phyloP scores from a whole-genome alignment of 2,113 vertebrate species.

The Oxyura jamaicensis region DNA sequence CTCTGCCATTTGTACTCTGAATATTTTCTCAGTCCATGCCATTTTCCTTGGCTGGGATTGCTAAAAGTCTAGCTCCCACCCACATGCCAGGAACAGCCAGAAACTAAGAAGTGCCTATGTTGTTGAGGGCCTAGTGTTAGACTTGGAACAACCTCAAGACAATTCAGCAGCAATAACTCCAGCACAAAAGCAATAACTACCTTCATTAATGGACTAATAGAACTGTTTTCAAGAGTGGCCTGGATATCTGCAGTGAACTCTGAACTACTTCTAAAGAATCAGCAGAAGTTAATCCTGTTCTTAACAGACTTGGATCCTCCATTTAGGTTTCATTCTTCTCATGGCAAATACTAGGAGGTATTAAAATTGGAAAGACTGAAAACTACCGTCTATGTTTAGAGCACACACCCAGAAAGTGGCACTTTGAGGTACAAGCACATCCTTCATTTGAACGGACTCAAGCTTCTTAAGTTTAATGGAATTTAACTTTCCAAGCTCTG shows the following conservation, averaged over 20 bases:
- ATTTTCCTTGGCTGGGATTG: not conserved
- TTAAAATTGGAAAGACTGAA: not conserved
- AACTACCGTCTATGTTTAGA: not conserved
- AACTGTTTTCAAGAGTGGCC: not conserved
- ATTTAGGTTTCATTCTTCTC: not conserved
- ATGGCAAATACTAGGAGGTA: not conserved
- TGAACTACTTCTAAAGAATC: not conserved
- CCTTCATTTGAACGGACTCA: not conserved
- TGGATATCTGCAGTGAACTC: not conserved
- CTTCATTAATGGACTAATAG: not conserved
- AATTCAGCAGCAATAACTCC: not conserved
- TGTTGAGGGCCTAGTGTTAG: not conserved
- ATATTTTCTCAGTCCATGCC: not conserved
- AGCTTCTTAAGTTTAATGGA: not conserved
- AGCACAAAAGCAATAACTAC: not conserved
- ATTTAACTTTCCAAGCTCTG: not conserved
- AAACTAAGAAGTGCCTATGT: not conserved
- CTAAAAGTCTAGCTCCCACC: not conserved
- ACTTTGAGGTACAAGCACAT: not conserved
- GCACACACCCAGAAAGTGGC: not conserved
- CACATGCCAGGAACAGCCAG: not conserved
- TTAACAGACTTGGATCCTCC: not conserved
- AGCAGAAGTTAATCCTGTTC: not conserved
- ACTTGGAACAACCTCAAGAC: not conserved
- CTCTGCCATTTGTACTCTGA: not conserved